Conservation (phyloP, 2,888 invertebrate species). For the Dryomyza anilis region DNA sequence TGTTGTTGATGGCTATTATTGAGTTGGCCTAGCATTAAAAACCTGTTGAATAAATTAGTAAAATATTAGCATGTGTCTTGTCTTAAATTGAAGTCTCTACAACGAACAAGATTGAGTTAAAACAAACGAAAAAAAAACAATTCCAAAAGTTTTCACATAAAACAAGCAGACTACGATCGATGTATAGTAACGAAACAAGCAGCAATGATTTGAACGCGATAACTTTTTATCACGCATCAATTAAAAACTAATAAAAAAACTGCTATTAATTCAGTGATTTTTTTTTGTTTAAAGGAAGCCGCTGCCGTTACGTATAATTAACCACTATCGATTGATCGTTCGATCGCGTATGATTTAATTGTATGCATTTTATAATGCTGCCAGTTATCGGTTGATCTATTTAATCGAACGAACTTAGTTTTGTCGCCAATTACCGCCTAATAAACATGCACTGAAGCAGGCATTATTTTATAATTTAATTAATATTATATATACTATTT, state of each 20-base stretch:
- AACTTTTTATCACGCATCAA: constrained; percentile 10
- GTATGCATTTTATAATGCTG: no score
- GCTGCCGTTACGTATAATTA: no score
- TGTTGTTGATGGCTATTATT: neutral
- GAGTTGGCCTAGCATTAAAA: no score
- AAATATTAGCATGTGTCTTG: neutral
- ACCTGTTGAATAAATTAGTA: constrained; percentile 1
- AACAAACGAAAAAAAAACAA: neutral
- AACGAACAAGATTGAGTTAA: neutral
- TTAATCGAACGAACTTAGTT: no score
- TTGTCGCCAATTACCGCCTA: no score
- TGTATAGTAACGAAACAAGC: neutral
- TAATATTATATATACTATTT: no score
- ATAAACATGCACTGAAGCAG: no score
- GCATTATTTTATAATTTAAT: no score
- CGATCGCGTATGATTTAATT: no score
- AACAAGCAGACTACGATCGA: neutral
- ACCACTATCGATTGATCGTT: no score
- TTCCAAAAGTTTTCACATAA: neutral
- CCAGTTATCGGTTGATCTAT: no score
- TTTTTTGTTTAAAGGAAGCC: no score
- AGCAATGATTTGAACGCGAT: neutral
- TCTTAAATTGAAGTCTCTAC: constrained; percentile 8
- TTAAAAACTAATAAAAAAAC: constrained; percentile 17
- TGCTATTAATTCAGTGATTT: neutral